A percentile compares a stretch with the other conserved stretches of the same genome.
These are phyloP conservation scores for Miichthys miiuy DNA, from an alignment of 2,797 vertebrate species.

Conservation along the genomic window DNA sequence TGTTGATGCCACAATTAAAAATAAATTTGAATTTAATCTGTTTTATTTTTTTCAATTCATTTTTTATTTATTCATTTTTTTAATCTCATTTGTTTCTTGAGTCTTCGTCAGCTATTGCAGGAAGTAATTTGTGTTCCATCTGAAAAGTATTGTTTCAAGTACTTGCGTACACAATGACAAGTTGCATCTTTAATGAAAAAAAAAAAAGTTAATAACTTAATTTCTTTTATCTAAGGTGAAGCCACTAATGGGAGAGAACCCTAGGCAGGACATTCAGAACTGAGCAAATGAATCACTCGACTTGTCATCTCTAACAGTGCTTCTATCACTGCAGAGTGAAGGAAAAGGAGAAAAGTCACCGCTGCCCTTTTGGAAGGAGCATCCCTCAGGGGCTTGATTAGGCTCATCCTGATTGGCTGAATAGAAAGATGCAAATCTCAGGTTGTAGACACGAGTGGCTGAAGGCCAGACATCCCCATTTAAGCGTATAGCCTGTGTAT, in stretches of 20 bases:
- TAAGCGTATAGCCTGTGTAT: slow-evolving; percentile 13
- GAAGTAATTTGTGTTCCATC: neutral
- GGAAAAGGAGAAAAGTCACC: slow-evolving; percentile 27
- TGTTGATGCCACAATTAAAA: neutral
- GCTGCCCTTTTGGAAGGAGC: slow-evolving; percentile 20
- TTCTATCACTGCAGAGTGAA: slow-evolving; percentile 9
- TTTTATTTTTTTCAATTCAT: neutral
- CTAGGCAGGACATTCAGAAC: slow-evolving; percentile 9
- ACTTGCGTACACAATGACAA: neutral
- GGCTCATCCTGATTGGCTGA: slow-evolving; percentile 15
- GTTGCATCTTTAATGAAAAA: neutral
- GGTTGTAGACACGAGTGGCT: slow-evolving; percentile 1
- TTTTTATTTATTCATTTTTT: no score
- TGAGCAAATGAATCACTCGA: slow-evolving; percentile 9
- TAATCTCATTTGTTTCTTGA: neutral
- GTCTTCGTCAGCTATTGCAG: neutral
- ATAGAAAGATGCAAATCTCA: slow-evolving; percentile 20
- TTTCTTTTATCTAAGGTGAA: neutral
- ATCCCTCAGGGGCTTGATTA: slow-evolving; percentile 24
- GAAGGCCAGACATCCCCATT: slow-evolving; percentile 30
- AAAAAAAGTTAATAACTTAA: neutral
- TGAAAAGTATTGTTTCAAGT: neutral
- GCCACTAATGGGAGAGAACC: slow-evolving; percentile 2
- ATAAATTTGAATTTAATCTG: neutral
- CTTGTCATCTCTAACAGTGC: slow-evolving; percentile 24